Evolutionary conservation across 2,797 vertebrate genomes (phyloP).

Genomic region (Artibeus lituratus): DNA sequence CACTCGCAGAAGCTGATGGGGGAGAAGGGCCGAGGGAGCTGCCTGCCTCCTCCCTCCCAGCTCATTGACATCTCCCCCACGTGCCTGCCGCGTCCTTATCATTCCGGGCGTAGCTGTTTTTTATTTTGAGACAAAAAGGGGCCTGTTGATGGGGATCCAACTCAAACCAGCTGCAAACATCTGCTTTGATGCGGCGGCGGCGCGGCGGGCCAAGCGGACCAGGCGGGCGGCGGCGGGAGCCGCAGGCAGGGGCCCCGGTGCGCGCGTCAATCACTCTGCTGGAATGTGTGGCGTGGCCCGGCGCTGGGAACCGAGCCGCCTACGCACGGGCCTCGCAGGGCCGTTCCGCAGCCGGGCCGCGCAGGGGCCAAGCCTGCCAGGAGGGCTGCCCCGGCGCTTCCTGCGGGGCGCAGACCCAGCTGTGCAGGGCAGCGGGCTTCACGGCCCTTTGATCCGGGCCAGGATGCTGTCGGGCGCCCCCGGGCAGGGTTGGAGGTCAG

Average conservation of each 20-base stretch:
- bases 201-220: constrained; percentile 78
- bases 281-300: constrained; percentile 85
- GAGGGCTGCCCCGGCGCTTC: not conserved
- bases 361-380: not conserved
- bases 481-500: constrained; percentile 51
- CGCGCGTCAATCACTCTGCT: constrained; percentile 88
- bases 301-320: constrained; percentile 52
- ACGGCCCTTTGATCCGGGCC: constrained; percentile 63
- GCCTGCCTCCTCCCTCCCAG: constrained; percentile 75
- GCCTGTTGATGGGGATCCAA: constrained; percentile 89
- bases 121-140: constrained; percentile 92
- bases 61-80: constrained; percentile 80
- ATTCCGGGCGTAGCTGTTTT: constrained; percentile 89
- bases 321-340: not conserved
- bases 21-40: constrained; percentile 75
- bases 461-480: constrained; percentile 1
- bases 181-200: constrained; percentile 91
- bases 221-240: constrained; percentile 78
- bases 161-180: constrained; percentile 95
- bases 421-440: not conserved
- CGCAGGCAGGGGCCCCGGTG: constrained; percentile 80
- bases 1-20: constrained; percentile 78
- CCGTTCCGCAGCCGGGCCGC: not conserved
- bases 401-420: constrained; percentile 16
- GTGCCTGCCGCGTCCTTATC: constrained; percentile 86